These are phyloP conservation scores for Ceratina calcarata DNA, from an alignment of 1,140 invertebrate genomes.

Conservation along the genomic window DNA sequence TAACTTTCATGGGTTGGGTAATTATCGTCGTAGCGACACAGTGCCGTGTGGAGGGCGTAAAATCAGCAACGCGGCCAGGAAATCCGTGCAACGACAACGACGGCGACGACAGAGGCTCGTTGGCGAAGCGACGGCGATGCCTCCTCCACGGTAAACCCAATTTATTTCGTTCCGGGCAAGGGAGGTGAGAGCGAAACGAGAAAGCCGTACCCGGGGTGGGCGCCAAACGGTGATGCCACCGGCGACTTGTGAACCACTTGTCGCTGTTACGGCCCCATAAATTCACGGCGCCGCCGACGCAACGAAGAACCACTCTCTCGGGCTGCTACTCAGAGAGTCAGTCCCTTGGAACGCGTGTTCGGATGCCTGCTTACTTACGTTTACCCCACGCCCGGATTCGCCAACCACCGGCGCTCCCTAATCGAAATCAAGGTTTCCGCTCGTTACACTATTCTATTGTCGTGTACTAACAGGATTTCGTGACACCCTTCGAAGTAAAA, in stretches of 20 bases:
- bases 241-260: slow-evolving; percentile 81
- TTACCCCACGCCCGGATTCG: slow-evolving; percentile 44
- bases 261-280: slow-evolving; percentile 80
- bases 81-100: slow-evolving; percentile 45
- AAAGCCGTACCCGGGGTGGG: slow-evolving; percentile 71
- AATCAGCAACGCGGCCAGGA: slow-evolving; percentile 52
- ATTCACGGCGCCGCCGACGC: slow-evolving; percentile 72
- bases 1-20: slow-evolving; percentile 44
- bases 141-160: slow-evolving; percentile 70
- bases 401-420: slow-evolving; percentile 40
- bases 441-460: slow-evolving; percentile 46
- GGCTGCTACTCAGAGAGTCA: slow-evolving; percentile 34
- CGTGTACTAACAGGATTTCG: slow-evolving; percentile 40
- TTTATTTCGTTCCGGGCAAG: slow-evolving; percentile 78
- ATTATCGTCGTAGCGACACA: slow-evolving; percentile 50
- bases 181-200: slow-evolving; percentile 73
- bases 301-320: slow-evolving; percentile 60
- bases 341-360: slow-evolving; percentile 59
- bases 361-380: slow-evolving; percentile 64
- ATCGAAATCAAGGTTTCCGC: slow-evolving; percentile 58
- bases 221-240: slow-evolving; percentile 77
- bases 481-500: slow-evolving; percentile 2
- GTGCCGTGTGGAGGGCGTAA: slow-evolving; percentile 34
- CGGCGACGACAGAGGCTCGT: slow-evolving; percentile 38
- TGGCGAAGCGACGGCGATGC: slow-evolving; percentile 54